Conservation (phyloP, 64 coral and sea anemone genomes). For the Montipora cactus region DNA sequence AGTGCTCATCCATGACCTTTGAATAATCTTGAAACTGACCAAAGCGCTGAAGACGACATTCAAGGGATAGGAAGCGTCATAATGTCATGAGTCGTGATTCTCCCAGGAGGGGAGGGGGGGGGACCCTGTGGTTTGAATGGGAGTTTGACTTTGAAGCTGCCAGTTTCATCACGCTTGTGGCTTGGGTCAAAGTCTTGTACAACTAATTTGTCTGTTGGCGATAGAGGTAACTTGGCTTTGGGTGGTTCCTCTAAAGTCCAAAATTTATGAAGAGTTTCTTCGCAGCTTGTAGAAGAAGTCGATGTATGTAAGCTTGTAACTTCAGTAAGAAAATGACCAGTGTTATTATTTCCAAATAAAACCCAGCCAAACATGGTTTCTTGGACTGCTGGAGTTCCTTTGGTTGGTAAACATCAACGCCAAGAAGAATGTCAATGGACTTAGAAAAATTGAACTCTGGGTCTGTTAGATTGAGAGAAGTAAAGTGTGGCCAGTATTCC, state of each 20-base stretch:
- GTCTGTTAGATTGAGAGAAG: constrained; percentile 57
- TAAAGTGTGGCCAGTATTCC: constrained; percentile 41
- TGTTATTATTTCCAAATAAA: constrained; percentile 40
- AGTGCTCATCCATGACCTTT: neutral
- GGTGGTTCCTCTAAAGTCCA: constrained; percentile 65
- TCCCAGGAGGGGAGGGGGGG: too few species aligned
- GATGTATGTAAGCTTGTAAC: neutral
- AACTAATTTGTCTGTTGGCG: constrained; percentile 25
- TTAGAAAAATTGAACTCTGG: constrained; percentile 45
- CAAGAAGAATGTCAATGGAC: neutral
- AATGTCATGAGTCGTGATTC: too few species aligned
- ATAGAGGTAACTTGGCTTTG: constrained; percentile 26
- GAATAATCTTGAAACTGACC: neutral
- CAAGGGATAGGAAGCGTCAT: too few species aligned
- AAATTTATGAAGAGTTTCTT: neutral
- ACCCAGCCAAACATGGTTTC: constrained; percentile 21
- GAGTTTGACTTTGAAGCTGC: neutral
- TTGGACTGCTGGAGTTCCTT: constrained; percentile 61
- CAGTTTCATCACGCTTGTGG: constrained; percentile 35
- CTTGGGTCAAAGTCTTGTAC: constrained; percentile 13
- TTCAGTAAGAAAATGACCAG: neutral
- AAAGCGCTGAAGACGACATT: too few species aligned
- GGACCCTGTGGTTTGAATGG: too few species aligned
- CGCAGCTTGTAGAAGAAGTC: neutral
- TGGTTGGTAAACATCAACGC: neutral